Conservation (phyloP, 1,140 invertebrate genomes). For the Drosophila obscura region DNA sequence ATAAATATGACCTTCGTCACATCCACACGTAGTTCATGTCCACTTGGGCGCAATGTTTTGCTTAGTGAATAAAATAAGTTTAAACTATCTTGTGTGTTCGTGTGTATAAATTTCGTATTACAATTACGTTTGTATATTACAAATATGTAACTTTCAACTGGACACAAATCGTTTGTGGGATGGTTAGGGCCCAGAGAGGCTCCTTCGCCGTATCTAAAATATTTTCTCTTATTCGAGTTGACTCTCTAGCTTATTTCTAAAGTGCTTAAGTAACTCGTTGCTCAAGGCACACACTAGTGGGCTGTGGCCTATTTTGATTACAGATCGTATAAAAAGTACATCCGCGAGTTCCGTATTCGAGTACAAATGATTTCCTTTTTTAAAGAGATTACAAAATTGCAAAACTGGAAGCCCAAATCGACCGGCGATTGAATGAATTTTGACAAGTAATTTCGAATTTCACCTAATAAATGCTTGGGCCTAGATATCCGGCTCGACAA, state of each 20-base stretch:
- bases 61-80: constrained; percentile 67
- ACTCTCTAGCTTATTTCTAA: constrained; percentile 47
- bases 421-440: constrained; percentile 57
- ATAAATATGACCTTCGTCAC: constrained; percentile 45
- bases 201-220: constrained; percentile 12
- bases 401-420: constrained; percentile 67
- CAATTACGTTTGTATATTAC: constrained; percentile 43
- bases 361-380: constrained; percentile 52
- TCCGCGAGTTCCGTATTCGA: constrained; percentile 43
- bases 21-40: background rate
- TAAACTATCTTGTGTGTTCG: constrained; percentile 13
- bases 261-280: constrained; percentile 47
- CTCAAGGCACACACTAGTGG: constrained; percentile 27
- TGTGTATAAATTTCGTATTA: constrained; percentile 36
- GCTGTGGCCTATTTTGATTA: constrained; percentile 61
- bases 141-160: constrained; percentile 38
- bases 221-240: constrained; percentile 33
- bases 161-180: constrained; percentile 28
- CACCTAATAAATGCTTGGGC: constrained; percentile 11
- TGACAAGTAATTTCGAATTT: constrained; percentile 53
- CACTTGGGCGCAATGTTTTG: constrained; percentile 54
- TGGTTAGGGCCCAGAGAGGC: constrained; percentile 23
- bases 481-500: constrained; percentile 89
- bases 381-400: constrained; percentile 47
- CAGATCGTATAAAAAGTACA: constrained; percentile 62